Evolutionary conservation across 1,140 invertebrate species (phyloP).

Genomic region (Theocolax elegans): DNA sequence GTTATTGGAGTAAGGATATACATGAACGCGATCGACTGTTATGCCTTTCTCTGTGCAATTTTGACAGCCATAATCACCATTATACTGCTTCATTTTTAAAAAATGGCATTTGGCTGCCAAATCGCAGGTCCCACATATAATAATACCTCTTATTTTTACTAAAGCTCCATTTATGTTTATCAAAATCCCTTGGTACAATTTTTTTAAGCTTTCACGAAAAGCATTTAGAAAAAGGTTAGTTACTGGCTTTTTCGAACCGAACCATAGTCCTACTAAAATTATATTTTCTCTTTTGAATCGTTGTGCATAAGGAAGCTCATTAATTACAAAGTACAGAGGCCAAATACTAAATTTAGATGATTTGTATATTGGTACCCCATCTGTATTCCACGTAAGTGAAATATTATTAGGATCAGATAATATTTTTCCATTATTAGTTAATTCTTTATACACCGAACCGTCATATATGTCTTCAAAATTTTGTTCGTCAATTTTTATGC

Average conservation of each 20-base stretch:
- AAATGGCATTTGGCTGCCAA: no score
- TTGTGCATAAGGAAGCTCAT: background rate
- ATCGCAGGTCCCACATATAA: no score
- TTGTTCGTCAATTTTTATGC: background rate
- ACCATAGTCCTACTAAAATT: constrained; percentile 7
- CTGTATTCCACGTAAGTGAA: constrained; percentile 12
- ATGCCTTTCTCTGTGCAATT: no score
- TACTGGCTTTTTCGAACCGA: background rate
- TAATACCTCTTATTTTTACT: no score
- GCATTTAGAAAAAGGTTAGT: background rate
- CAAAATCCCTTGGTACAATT: constrained; percentile 16
- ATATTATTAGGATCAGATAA: no score
- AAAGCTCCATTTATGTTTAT: no score
- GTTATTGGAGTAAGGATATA: no score
- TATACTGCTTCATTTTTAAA: no score
- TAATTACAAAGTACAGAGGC: constrained; percentile 6
- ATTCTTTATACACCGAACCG: background rate
- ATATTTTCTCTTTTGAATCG: constrained; percentile 14
- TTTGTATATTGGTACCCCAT: background rate
- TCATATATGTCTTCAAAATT: constrained; percentile 20
- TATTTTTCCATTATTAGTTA: background rate
- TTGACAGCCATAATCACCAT: no score
- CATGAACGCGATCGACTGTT: no score
- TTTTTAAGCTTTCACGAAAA: background rate
- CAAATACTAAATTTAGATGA: constrained; percentile 18